Base-by-base conservation (phyloP, 2,113 vertebrate species). In the Todiramphus chloris region DNA sequence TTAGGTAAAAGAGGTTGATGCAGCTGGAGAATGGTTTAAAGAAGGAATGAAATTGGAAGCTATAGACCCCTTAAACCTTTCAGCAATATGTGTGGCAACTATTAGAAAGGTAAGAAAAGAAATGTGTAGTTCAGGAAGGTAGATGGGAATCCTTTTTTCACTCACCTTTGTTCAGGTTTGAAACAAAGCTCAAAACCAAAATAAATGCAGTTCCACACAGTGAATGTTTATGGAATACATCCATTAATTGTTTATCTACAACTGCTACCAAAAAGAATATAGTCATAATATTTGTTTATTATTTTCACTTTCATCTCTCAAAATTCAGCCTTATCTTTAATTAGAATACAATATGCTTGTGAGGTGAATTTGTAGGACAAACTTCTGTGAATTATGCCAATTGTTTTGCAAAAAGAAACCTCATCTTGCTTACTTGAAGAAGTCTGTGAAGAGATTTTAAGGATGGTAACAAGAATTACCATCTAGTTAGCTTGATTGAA, bases 31-130 rank as follows among this genome's bases (percentile, higher is more conserved):
- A 17, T 99, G 99, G 99, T 99, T 99, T 98, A 99, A 98, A 98
- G 99, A 99, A 94, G 99, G 99, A 90, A 99, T 99, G 99, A 99
- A 99, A 97, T 94, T 99, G 93, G 99, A 99, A 98, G 99, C 99
- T 96, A 99, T 99, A 87, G 99, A 99, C 83, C 99, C 99, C 67
- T 98, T 99, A 97, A 99, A 99, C 97, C 99, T 99, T 97, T 99
- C 99, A 53, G 99, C 99, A 97, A 99, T 99, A 98, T 99, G 99
- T 98, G 99, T 99, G 69, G 99, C 99, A 93, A 99, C 99, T 93
- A 99, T 99, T 97, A 98, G 99, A 98, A 99, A 99, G 99, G 99
- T 99, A 96, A 98, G 97, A 83, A 59, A 55, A 63, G 33, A 74
- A 81, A 41, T 35, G 4, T 60, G 28, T 11, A 0, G 83, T 91